phyloP scores from a whole-genome alignment of 2,888 invertebrate genomes.

The Uloborus plumipes region DNA sequence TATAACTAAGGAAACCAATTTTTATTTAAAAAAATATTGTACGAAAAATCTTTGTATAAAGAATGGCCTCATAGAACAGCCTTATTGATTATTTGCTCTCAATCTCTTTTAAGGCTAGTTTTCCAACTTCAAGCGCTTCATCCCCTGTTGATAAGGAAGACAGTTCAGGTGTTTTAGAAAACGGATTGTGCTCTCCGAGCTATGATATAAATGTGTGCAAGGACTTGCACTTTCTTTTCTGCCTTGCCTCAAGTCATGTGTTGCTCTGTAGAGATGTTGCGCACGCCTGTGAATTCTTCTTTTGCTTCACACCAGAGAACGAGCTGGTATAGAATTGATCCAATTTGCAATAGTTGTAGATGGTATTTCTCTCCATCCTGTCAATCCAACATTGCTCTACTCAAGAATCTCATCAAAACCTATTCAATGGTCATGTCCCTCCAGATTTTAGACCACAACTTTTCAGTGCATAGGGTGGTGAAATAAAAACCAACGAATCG shows the following conservation, averaged over 20 bases:
- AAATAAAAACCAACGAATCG: too few species aligned
- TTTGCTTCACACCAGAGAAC: constrained; percentile 1
- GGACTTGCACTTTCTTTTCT: constrained; percentile 4
- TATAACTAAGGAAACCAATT: too few species aligned
- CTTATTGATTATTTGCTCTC: neutral
- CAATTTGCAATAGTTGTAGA: constrained; percentile 18
- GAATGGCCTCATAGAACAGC: too few species aligned
- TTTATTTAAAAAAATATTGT: too few species aligned
- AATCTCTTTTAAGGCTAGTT: neutral
- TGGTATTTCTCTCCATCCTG: constrained; percentile 22
- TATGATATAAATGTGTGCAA: too few species aligned
- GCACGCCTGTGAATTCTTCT: constrained; percentile 14
- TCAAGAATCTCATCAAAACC: too few species aligned
- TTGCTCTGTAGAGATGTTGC: constrained; percentile 18
- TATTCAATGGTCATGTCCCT: too few species aligned
- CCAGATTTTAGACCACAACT: too few species aligned
- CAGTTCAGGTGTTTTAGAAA: neutral
- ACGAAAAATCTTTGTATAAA: too few species aligned
- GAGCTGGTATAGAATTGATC: constrained; percentile 13
- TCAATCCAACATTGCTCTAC: constrained; percentile 24
- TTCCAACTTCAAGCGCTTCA: neutral
- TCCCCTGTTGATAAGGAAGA: neutral
- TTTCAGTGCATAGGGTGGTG: too few species aligned
- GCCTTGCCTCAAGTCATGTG: constrained; percentile 15
- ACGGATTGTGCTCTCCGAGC: neutral